Conservation (phyloP, 2,888 invertebrate species). For the Melanotus villosus region DNA sequence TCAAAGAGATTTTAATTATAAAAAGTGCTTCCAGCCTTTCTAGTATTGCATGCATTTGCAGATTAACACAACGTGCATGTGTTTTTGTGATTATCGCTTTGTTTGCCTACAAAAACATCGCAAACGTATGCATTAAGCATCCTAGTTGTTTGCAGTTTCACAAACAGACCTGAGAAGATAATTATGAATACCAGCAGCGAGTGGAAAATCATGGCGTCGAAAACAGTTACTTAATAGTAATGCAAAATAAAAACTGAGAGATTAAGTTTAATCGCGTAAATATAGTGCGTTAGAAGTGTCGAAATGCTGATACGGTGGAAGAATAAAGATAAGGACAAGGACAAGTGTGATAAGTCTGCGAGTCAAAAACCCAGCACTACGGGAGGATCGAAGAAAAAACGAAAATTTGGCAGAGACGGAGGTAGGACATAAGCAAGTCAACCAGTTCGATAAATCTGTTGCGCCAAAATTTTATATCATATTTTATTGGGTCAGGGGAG, state of each 20-base stretch:
- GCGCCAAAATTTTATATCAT: background rate
- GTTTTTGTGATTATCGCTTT: slow-evolving; percentile 7
- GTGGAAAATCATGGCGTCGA: background rate
- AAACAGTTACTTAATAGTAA: background rate
- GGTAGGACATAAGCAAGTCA: slow-evolving; percentile 69
- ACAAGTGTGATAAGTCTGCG: slow-evolving; percentile 70
- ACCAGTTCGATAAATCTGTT: slow-evolving; percentile 1
- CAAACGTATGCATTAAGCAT: background rate
- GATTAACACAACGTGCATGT: slow-evolving; percentile 27
- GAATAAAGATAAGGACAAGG: slow-evolving; percentile 87
- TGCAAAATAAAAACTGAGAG: background rate
- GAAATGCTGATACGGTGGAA: slow-evolving; percentile 88
- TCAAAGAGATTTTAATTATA: slow-evolving; percentile 14
- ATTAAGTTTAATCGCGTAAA: slow-evolving; percentile 7
- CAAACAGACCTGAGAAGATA: background rate
- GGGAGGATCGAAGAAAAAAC: slow-evolving; percentile 82
- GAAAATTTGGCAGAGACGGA: slow-evolving; percentile 86
- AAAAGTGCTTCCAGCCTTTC: slow-evolving; percentile 9
- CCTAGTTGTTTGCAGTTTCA: background rate
- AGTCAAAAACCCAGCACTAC: slow-evolving; percentile 67
- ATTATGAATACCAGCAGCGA: background rate
- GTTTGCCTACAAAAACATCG: background rate
- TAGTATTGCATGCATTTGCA: slow-evolving; percentile 29
- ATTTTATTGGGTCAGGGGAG: slow-evolving; percentile 4
- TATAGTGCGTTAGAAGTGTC: slow-evolving; percentile 34